phyloP scores from a whole-genome alignment of 2,797 vertebrate species.

The Cercopithecus hamlyni region DNA sequence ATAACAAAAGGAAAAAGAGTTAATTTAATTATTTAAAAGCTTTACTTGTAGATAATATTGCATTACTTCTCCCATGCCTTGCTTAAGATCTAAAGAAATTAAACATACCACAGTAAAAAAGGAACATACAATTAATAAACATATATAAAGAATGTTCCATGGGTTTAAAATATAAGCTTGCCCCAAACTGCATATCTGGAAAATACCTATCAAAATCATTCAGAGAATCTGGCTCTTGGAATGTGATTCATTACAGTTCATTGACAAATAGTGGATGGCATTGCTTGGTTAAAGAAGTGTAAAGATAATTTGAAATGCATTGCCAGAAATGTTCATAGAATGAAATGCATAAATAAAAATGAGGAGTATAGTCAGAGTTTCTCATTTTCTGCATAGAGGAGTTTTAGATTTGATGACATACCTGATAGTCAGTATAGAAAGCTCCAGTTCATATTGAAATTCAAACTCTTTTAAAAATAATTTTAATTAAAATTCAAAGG shows the following conservation, averaged over 20 bases:
- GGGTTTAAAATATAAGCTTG: neutral
- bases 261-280: neutral
- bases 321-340: neutral
- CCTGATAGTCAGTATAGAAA: neutral
- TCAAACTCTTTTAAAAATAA: constrained; percentile 31
- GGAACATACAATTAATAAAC: neutral
- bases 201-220: neutral
- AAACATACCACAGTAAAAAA: neutral
- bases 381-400: neutral
- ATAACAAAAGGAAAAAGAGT: neutral
- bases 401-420: constrained; percentile 34
- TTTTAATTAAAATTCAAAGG: constrained; percentile 72
- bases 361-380: neutral
- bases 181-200: neutral
- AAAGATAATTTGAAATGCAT: constrained; percentile 23
- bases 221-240: neutral
- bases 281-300: neutral
- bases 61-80: neutral
- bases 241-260: neutral
- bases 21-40: neutral
- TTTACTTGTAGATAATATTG: neutral
- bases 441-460: constrained; percentile 31
- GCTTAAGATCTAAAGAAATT: neutral
- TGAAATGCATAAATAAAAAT: constrained; percentile 48
- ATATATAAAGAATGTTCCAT: neutral